A percentile compares a stretch with the other conserved stretches of the same genome.
These are phyloP conservation scores for Phrynosoma blainvillii DNA, from an alignment of 2,113 vertebrate species.

Conservation along the genomic window DNA sequence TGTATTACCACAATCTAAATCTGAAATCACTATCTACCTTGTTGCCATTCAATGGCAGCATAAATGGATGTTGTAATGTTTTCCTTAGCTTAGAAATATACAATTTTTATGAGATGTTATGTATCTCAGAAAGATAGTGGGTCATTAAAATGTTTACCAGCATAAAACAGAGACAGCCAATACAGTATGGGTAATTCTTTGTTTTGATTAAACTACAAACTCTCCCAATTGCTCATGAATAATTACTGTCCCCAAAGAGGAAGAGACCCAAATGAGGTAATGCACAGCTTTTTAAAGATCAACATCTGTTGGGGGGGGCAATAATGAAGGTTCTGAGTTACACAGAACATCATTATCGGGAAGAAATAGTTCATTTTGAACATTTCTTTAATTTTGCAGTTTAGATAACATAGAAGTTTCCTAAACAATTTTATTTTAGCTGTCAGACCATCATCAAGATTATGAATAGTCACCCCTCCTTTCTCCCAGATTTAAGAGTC, in stretches of 20 bases:
- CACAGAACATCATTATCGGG: not conserved
- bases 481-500: no score
- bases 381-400: rapidly evolving
- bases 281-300: not conserved
- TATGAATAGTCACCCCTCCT: not conserved
- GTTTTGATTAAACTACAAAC: not conserved
- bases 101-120: slow-evolving; percentile 23
- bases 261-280: not conserved
- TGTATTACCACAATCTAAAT: slow-evolving; percentile 3
- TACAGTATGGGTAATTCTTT: not conserved
- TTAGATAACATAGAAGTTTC: not conserved
- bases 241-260: not conserved
- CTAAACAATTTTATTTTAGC: not conserved
- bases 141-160: slow-evolving; percentile 14
- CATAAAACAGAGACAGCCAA: not conserved
- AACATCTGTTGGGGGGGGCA: not conserved
- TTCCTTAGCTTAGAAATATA: slow-evolving; percentile 10
- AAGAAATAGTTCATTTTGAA: not conserved
- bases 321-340: not conserved
- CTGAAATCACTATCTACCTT: not conserved
- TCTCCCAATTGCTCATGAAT: not conserved
- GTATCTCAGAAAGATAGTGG: not conserved
- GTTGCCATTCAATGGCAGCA: not conserved
- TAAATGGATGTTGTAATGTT: not conserved
- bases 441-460: not conserved